Conservation (phyloP, 2,888 invertebrate species). For the Andrena dorsata region DNA sequence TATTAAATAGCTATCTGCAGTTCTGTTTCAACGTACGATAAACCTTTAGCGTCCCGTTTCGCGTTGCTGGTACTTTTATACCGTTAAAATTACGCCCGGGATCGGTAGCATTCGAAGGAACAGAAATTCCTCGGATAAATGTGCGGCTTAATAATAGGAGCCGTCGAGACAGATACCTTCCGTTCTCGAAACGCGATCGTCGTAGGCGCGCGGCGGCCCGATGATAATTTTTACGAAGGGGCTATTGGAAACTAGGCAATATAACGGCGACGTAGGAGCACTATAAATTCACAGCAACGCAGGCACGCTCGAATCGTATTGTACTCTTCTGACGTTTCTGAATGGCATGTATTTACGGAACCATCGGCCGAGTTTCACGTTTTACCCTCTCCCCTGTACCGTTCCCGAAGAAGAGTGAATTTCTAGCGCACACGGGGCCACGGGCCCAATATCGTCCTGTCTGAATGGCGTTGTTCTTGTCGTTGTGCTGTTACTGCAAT, state of each 20-base stretch:
- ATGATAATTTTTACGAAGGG: constrained; percentile 5
- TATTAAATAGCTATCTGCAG: no score
- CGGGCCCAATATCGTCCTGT: constrained; percentile 43
- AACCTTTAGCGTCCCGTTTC: background rate
- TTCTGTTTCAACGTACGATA: background rate
- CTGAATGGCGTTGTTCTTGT: constrained; percentile 35
- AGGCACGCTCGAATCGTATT: constrained; percentile 52
- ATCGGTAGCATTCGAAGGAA: background rate
- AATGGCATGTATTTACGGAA: constrained; percentile 60
- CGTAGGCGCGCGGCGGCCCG: background rate
- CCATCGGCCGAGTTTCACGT: constrained; percentile 44
- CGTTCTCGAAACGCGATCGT: background rate
- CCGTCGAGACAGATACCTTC: constrained; percentile 13
- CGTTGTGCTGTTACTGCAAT: constrained; percentile 48
- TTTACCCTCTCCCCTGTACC: constrained; percentile 50
- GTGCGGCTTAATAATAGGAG: background rate
- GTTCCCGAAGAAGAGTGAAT: constrained; percentile 59
- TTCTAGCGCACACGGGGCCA: constrained; percentile 40
- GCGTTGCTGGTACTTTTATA: background rate
- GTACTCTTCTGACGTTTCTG: constrained; percentile 40
- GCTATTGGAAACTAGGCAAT: constrained; percentile 17
- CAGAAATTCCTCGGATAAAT: background rate
- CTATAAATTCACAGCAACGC: constrained; percentile 47
- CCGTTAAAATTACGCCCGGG: background rate
- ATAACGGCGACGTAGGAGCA: constrained; percentile 31